Evolutionary conservation across 2,797 vertebrate species (phyloP).

Genomic region (Alectoris magna): DNA sequence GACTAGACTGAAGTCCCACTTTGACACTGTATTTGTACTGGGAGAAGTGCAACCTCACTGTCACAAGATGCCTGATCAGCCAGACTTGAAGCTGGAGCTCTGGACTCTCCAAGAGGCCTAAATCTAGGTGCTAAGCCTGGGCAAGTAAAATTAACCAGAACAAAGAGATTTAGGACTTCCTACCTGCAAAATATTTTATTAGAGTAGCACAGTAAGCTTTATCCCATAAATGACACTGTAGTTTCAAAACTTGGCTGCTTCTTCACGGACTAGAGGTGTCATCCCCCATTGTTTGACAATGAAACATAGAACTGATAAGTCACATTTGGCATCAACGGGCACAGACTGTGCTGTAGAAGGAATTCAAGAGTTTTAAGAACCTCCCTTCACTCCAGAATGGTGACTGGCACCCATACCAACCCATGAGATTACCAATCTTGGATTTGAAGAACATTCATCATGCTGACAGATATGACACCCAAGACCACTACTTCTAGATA

Average conservation of each 20-base stretch:
- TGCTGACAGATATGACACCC: background rate
- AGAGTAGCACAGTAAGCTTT: background rate
- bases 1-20: background rate
- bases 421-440: background rate
- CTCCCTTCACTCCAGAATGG: background rate
- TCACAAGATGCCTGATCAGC: background rate
- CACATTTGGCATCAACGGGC: background rate
- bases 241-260: background rate
- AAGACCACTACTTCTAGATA: background rate
- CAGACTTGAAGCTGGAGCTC: background rate
- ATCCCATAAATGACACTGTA: background rate
- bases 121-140: background rate
- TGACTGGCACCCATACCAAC: background rate
- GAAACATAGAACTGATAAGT: background rate
- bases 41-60: background rate
- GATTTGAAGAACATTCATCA: background rate
- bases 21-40: background rate
- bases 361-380: background rate
- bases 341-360: background rate
- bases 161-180: background rate
- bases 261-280: background rate
- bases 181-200: background rate
- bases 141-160: background rate
- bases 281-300: background rate
- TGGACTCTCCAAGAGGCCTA: background rate